These are phyloP conservation scores for Intellagama lesueurii DNA, from an alignment of 2,797 vertebrate genomes.

Conservation along the genomic window DNA sequence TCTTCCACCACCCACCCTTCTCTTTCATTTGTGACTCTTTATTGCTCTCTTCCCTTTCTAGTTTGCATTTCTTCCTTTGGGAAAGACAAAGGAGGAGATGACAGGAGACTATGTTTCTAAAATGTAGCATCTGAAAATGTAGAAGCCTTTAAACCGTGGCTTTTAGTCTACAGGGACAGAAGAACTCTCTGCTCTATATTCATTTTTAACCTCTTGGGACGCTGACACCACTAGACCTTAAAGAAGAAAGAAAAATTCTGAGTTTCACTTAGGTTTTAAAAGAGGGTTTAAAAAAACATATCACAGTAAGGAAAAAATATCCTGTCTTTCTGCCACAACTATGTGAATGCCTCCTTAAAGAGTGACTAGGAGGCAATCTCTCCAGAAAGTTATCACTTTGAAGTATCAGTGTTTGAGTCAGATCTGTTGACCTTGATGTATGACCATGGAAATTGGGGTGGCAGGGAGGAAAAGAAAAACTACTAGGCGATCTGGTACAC, in stretches of 20 bases:
- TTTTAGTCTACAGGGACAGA: constrained; percentile 42
- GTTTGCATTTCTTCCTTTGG: constrained; percentile 44
- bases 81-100: constrained; percentile 20
- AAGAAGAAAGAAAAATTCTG: neutral
- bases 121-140: neutral
- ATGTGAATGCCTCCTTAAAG: constrained; percentile 1
- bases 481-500: too few species aligned
- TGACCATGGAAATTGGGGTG: neutral
- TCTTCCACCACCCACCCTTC: neutral
- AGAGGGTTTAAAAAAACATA: neutral
- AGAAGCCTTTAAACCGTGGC: constrained; percentile 33
- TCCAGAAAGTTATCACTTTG: neutral
- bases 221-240: neutral
- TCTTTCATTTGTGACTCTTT: neutral
- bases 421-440: neutral
- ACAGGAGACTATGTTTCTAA: constrained; percentile 33
- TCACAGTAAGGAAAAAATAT: constrained; percentile 2
- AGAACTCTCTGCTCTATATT: neutral
- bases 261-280: constrained; percentile 5
- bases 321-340: neutral
- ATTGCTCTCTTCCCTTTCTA: constrained; percentile 27
- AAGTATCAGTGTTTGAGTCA: neutral
- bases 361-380: neutral
- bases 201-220: constrained; percentile 7
- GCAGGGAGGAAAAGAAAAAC: neutral